Base-by-base conservation (phyloP, 2,113 vertebrate genomes). In the Cyanistes caeruleus region DNA sequence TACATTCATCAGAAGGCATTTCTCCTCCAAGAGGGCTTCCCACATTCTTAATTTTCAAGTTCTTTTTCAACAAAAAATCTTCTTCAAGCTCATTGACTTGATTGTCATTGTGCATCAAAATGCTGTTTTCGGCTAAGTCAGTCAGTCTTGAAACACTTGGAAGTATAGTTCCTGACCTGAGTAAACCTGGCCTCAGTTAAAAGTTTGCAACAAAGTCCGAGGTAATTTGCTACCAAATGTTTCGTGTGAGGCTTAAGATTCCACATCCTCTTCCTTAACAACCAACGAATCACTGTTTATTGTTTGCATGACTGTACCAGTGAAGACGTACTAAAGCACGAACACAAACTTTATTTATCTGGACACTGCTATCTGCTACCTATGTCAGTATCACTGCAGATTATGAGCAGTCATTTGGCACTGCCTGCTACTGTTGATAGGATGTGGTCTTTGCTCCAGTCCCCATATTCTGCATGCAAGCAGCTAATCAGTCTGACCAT, bases 401-500 rank as follows among this genome's bases (percentile, higher is more conserved):
- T 79, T 69, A 41, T 13, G 39, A 73, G 35, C 31, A n/a, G 53
- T 83, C 58, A 74, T 41, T 91, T 94, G 84, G 35, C 81, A 65
- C 64, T 94, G 73, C 30, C 70, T 88, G 64, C 60, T 79, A 12
- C 86, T 81, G 69, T 79, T 91, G 90, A 81, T 93, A 92, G 11
- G 31, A 49, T 69, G 69, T 69, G 33, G 16, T 65, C 35, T 93
- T 85, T 67, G 79, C 74, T 94, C 60, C 55, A 59, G 93, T 86
- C 80, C 27, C 87, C 35, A 13, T 48, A 44, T 53, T 85, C 62
- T 84, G 33, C 37, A 91, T 79, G 56, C n/a, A 87, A 82, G 62
- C 56, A 87, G 60, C 69, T 96, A 94, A 95, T 97, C 91, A 76
- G 41, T 67, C 59, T 75, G 83, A 76, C 33, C 70, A 31, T 95